Base-by-base conservation (phyloP, 2,113 vertebrate genomes). In the Lophura nycthemera region DNA sequence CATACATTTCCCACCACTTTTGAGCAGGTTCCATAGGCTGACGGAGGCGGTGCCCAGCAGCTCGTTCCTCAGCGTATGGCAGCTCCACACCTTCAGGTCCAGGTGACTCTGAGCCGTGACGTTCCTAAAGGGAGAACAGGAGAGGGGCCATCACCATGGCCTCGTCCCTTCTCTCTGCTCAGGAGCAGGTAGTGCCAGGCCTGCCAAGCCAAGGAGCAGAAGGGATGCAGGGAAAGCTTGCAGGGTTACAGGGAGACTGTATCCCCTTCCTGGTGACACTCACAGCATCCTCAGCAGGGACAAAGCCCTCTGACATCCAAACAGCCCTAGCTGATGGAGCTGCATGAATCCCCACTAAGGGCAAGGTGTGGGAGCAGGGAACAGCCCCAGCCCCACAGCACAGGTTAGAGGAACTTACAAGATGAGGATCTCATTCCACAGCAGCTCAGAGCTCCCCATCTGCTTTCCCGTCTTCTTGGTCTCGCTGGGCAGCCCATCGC, bases 31-130 rank as follows among this genome's bases (percentile, higher is more conserved):
- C 96, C 98, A 96, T 15, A 99, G 98, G 96, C 98, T 99, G 85
- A 99, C 91, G 9, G 98, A 98, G 24, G 99, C 99, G 0, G 98
- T 97, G 82, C 99, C 99, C 92, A 99, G 98, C 30, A 99, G 98
- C 95, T 99, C 99, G 72, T 99, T 99, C 93, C 98, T 98, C 97
- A 99, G 97, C 24, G 99, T 98, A 95, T 99, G 99, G 96, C 99
- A 99, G 97, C 98, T 99, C 99, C 99, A 99, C 93, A 99, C 97
- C 98, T 99, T 99, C 95, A 99, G 96, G 38, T 99, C 99, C 97
- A 99, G 95, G 67, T 97, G 98, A 94, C 99, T 99, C 97, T 99
- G 98, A 83, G 99, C 98, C 0, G 99, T 99, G 95, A 99, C 98
- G 8, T 99, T 99, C 93, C 99, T 99, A 94, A 32, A n/a, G 57